Percentiles rank a stretch among this genome's conserved stretches.
Conservation (phyloP, 2,888 invertebrate genomes). For the Patella depressa region DNA sequence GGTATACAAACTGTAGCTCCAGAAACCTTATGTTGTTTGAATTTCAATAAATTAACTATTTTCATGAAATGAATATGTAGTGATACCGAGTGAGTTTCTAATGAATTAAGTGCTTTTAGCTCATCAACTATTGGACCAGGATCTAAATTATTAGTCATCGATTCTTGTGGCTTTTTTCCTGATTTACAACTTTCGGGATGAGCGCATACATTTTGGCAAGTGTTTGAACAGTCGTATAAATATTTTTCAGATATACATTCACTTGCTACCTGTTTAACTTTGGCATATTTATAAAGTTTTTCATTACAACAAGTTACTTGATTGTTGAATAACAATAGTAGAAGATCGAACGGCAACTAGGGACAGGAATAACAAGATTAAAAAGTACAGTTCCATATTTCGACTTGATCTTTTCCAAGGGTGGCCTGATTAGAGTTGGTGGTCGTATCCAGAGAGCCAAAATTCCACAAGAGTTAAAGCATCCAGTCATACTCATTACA, state of each 20-base stretch:
- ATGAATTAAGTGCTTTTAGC: background rate
- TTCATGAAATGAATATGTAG: background rate
- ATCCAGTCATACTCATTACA: too few species aligned
- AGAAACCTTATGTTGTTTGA: background rate
- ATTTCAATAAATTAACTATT: background rate
- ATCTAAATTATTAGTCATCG: background rate
- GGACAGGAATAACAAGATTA: too few species aligned
- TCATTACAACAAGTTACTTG: too few species aligned
- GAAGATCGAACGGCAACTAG: too few species aligned
- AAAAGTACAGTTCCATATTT: too few species aligned
- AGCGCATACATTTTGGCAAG: background rate
- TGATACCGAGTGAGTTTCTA: slow-evolving; percentile 4
- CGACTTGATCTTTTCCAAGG: too few species aligned
- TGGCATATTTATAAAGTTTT: too few species aligned
- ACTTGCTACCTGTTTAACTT: background rate
- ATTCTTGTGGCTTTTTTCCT: slow-evolving; percentile 4
- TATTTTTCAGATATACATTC: background rate
- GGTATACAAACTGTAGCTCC: slow-evolving; percentile 4
- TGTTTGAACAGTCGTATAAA: background rate
- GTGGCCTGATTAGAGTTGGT: too few species aligned
- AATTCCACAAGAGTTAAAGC: too few species aligned
- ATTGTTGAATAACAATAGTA: too few species aligned
- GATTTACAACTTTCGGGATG: background rate
- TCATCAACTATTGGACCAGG: background rate
- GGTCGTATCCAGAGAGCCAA: too few species aligned